Percentiles rank a stretch among this genome's conserved stretches.
Evolutionary conservation across 2,797 vertebrate species (phyloP).

Genomic region (Poeciliopsis presidionis): DNA sequence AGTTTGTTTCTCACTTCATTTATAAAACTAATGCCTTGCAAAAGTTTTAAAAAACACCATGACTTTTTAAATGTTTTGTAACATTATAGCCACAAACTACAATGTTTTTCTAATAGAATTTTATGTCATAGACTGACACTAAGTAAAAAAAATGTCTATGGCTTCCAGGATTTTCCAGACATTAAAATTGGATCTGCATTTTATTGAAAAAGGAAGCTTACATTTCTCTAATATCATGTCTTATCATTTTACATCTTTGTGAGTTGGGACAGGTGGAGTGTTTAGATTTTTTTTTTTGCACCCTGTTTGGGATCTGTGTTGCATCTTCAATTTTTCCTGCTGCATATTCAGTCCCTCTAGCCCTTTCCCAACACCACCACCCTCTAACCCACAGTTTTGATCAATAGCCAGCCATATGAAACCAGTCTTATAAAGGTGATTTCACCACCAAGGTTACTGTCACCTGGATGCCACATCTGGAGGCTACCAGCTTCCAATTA

Average conservation of each 20-base stretch:
- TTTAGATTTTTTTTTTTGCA: conserved; percentile 78
- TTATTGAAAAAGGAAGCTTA: neutral
- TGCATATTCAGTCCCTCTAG: conserved; percentile 76
- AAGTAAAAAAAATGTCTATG: neutral
- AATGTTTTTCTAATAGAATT: neutral
- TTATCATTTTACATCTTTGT: conserved; percentile 60
- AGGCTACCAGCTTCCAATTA: conserved; percentile 83
- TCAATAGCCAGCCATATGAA: conserved; percentile 80
- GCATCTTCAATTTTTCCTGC: conserved; percentile 77
- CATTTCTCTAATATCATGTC: conserved; percentile 24
- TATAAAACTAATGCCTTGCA: neutral
- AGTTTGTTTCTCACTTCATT: neutral
- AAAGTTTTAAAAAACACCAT: neutral
- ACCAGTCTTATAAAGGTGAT: conserved; percentile 56
- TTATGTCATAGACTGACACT: neutral
- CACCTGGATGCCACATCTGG: conserved; percentile 78
- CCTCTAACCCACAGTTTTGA: conserved; percentile 69
- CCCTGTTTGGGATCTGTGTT: conserved; percentile 80
- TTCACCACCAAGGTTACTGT: conserved; percentile 84
- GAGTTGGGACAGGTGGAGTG: conserved; percentile 71
- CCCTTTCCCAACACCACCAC: conserved; percentile 48
- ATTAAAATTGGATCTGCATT: neutral
- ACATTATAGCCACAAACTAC: neutral
- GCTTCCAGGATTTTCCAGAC: neutral
- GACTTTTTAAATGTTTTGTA: neutral